Percentiles rank a stretch among this genome's conserved stretches.
These are phyloP conservation scores for Heliconius hortense DNA, from an alignment of 2,888 invertebrate species.

Conservation along the genomic window DNA sequence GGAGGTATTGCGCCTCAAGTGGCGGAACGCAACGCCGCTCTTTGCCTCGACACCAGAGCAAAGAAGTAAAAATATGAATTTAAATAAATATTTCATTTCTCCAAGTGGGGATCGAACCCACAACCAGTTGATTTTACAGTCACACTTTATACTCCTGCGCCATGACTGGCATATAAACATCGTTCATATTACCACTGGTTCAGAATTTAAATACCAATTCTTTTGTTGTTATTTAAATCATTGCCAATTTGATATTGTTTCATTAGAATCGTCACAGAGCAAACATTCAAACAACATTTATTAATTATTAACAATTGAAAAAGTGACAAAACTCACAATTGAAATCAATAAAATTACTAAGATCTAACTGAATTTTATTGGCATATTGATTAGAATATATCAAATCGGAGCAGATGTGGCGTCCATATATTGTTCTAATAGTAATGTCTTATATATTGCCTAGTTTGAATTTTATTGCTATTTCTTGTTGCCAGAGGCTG, in stretches of 20 bases:
- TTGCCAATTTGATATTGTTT: background rate
- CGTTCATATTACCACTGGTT: too few relatives aligned
- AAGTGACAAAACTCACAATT: constrained; percentile 21
- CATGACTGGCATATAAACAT: too few relatives aligned
- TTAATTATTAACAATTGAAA: background rate
- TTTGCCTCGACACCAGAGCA: too few relatives aligned
- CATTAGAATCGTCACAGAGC: background rate
- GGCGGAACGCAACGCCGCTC: too few relatives aligned
- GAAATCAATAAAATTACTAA: constrained; percentile 34
- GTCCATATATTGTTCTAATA: constrained; percentile 21
- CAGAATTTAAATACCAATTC: background rate
- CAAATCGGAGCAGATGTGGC: constrained; percentile 25
- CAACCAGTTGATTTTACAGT: too few relatives aligned
- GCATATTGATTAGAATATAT: constrained; percentile 28
- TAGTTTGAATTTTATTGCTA: constrained; percentile 29
- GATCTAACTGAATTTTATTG: constrained; percentile 30
- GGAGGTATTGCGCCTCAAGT: too few relatives aligned
- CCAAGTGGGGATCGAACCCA: too few relatives aligned
- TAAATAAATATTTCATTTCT: too few relatives aligned
- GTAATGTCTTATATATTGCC: constrained; percentile 24
- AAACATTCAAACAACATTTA: background rate
- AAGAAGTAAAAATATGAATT: too few relatives aligned
- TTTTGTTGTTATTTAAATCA: background rate
- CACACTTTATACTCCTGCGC: too few relatives aligned
- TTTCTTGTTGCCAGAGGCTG: constrained; percentile 25